These are phyloP conservation scores for Venustaconcha ellipsiformis DNA, from an alignment of 1,140 invertebrate genomes.

Conservation along the genomic window DNA sequence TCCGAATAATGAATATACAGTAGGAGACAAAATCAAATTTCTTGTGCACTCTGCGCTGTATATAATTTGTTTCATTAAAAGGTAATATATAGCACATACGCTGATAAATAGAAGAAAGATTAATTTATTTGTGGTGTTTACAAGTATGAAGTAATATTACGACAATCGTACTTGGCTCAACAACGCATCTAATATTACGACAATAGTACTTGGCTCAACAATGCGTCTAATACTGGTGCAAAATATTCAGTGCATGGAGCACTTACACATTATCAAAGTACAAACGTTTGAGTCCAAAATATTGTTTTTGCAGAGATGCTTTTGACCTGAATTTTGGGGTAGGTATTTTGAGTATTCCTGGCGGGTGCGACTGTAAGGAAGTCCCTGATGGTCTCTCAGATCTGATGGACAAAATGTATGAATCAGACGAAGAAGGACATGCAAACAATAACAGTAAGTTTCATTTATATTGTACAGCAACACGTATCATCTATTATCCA, in stretches of 20 bases:
- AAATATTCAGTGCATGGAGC: neutral
- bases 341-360: conserved; percentile 84
- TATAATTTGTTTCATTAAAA: too few species aligned
- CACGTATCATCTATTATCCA: neutral
- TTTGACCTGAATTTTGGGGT: conserved; percentile 92
- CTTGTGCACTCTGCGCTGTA: too few species aligned
- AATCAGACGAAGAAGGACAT: conserved; percentile 33
- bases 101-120: too few species aligned
- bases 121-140: too few species aligned
- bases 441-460: neutral
- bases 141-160: too few species aligned
- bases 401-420: conserved; percentile 2
- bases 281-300: too few species aligned
- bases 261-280: neutral
- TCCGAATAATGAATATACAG: too few species aligned
- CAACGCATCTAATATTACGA: neutral
- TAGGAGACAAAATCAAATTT: too few species aligned
- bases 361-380: conserved; percentile 83
- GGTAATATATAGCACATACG: too few species aligned
- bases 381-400: conserved; percentile 54
- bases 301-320: conserved; percentile 78
- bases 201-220: neutral
- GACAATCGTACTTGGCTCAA: neutral
- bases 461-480: neutral
- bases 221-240: neutral